phyloP scores from a whole-genome alignment of 2,888 invertebrate species.

The Cerastoderma edule region DNA sequence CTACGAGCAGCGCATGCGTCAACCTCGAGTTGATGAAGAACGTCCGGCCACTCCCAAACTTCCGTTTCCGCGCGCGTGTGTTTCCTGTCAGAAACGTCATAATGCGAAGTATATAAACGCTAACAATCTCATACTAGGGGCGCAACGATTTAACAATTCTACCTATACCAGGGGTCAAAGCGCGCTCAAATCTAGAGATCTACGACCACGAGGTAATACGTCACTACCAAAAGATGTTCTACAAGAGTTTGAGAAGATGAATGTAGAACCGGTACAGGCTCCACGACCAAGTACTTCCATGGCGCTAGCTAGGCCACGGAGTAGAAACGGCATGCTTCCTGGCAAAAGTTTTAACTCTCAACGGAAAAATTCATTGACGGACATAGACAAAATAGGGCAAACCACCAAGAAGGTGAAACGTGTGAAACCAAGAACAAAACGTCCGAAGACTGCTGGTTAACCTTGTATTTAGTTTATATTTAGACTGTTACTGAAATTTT shows the following conservation, averaged over 20 bases:
- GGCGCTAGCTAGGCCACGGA: conserved; percentile 62
- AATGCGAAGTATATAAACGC: conserved; percentile 75
- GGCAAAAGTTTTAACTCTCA: conserved; percentile 76
- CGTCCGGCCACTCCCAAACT: conserved; percentile 53
- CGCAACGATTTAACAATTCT: conserved; percentile 70
- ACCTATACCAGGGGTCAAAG: conserved; percentile 70
- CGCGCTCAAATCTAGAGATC: conserved; percentile 66
- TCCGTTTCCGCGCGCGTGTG: conserved; percentile 66
- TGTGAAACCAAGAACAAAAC: conserved; percentile 33
- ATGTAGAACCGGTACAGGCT: conserved; percentile 65
- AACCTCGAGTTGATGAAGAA: conserved; percentile 60
- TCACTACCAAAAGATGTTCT: conserved; percentile 56
- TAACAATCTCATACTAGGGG: conserved; percentile 70
- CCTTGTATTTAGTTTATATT: too few species aligned
- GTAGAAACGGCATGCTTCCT: conserved; percentile 69
- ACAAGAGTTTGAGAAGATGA: conserved; percentile 72
- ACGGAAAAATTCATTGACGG: conserved; percentile 72
- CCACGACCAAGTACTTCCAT: conserved; percentile 58
- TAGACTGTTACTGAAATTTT: too few species aligned
- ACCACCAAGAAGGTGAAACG: conserved; percentile 35
- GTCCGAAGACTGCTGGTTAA: conserved; percentile 61
- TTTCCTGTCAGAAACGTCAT: conserved; percentile 68
- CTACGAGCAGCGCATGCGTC: conserved; percentile 76
- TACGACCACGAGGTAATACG: conserved; percentile 65
- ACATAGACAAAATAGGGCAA: conserved; percentile 50